A percentile compares a stretch with the other conserved stretches of the same genome.
These are phyloP conservation scores for Lypha dubia DNA, from an alignment of 2,888 invertebrate species.

Conservation along the genomic window DNA sequence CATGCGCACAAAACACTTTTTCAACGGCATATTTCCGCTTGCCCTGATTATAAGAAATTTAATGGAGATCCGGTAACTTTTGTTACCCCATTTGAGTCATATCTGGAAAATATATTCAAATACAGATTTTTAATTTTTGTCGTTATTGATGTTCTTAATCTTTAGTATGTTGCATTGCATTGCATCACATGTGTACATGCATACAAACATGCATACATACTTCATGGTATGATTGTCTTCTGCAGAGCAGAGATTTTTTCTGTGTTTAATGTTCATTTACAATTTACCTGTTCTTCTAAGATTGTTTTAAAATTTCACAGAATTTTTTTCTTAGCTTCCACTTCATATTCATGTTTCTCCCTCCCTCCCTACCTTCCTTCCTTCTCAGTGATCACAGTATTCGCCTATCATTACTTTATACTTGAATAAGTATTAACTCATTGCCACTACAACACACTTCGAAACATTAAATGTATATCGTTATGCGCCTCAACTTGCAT, in stretches of 20 bases:
- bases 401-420: conserved; percentile 51
- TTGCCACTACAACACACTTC: conserved; percentile 52
- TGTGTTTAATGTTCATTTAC: conserved; percentile 32
- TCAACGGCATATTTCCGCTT: too few species aligned
- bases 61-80: conserved; percentile 19
- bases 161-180: conserved; percentile 44
- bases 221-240: conserved; percentile 47
- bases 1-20: too few species aligned
- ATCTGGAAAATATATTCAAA: conserved; percentile 6
- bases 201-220: background rate
- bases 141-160: conserved; percentile 37
- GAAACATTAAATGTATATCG: conserved; percentile 47
- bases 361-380: too few species aligned
- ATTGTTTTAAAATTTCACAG: conserved; percentile 39
- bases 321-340: conserved; percentile 44
- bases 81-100: conserved; percentile 12
- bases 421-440: conserved; percentile 49
- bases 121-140: conserved; percentile 32
- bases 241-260: too few species aligned
- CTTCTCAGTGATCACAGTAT: conserved; percentile 11
- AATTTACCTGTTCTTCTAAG: conserved; percentile 64
- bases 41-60: background rate
- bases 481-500: conserved; percentile 58
- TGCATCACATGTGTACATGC: background rate
- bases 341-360: conserved; percentile 44